Conservation (phyloP, 1,140 invertebrate genomes). For the Neodiprion lecontei region DNA sequence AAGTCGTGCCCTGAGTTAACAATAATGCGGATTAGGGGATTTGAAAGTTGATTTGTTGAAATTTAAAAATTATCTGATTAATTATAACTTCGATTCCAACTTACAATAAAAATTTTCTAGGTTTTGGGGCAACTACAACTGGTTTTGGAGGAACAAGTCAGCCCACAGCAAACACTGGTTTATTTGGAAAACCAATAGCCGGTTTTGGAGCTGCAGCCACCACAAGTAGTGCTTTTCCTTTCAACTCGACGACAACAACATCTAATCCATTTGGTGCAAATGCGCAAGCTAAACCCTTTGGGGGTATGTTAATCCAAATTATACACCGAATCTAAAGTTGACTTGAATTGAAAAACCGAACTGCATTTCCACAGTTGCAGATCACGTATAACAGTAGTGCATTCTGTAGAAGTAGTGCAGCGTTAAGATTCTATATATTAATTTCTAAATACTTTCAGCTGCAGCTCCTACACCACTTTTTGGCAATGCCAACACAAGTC, state of each 20-base stretch:
- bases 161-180: constrained; percentile 50
- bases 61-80: too few species aligned
- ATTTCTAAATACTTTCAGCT: constrained; percentile 35
- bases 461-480: constrained; percentile 54
- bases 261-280: constrained; percentile 54
- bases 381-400: too few species aligned
- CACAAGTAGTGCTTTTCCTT: constrained; percentile 66
- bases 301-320: constrained; percentile 42
- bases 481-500: constrained; percentile 44
- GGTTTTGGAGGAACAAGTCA: constrained; percentile 63
- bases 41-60: too few species aligned
- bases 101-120: constrained; percentile 23
- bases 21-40: too few species aligned
- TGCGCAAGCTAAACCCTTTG: constrained; percentile 59
- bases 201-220: constrained; percentile 66
- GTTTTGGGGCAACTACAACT: constrained; percentile 62
- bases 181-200: constrained; percentile 60
- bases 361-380: neutral
- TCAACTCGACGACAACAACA: constrained; percentile 58
- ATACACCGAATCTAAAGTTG: neutral
- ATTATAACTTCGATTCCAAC: neutral
- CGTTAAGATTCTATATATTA: constrained; percentile 16
- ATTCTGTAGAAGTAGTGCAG: too few species aligned
- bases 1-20: too few species aligned
- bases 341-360: neutral